Evolutionary conservation across 2,888 invertebrate genomes (phyloP), one percentile per base, ranked within the genome.

Genomic region (Rhamphomyia laevipes): DNA sequence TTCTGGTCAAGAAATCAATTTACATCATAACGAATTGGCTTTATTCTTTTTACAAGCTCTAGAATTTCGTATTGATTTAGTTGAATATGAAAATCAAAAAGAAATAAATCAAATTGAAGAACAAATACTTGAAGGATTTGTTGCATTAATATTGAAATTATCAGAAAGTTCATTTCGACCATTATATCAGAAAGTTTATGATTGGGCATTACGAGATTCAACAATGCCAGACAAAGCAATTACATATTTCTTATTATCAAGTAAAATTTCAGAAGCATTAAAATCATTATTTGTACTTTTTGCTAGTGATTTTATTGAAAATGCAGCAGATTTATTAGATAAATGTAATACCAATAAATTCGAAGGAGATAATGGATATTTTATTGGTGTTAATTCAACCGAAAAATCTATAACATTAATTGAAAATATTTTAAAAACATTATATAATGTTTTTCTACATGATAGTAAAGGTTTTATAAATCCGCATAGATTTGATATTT

Each of bases 201-300:
- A 88, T 61, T 95, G 94, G 94, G 88, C 91, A 0, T 50, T 65
- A 41, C 74, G 81, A 53, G 52, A 53, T 49, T 75, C 78, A 53
- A 72, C 74, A 58, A 55, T 58, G 12, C 78, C 78, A 49, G 80
- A 82, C 50, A 73, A 87, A 50, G 72, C 80, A 12, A 82, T 91
- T 45, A 90, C 91, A 0, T 94, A 91, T 70, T 77, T 60, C 67
- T 78, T 84, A 60, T 63, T 91, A 31, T 86, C 87, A 50, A 77
- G 77, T 53, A 81, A 79, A 41, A 81, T 94, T 45, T 88, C 92
- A 0, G 84, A 85, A 47, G 80, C 81, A 52, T 71, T 96, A 5
- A 89, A 91, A 67, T 86, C 89, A 6, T 71, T 96, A 1, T 95
- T 94, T 66, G 84, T 88, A 0, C 71, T 91, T n/a, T 95, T 94